Base-by-base conservation (phyloP, 2,888 invertebrate species). In the Junonia oenone region DNA sequence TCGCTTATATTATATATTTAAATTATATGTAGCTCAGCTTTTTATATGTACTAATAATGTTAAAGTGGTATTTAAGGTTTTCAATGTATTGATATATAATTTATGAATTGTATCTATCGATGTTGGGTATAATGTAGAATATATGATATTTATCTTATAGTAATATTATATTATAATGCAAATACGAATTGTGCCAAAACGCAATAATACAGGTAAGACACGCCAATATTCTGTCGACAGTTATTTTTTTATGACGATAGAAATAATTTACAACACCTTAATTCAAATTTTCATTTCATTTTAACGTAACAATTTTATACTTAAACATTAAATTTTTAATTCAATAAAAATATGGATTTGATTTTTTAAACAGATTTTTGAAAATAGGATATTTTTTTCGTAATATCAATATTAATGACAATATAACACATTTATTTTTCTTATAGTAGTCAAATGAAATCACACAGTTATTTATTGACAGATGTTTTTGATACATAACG, bases 131-230 rank as follows among this genome's bases (percentile, higher is more conserved):
- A 67, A 67, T 67, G 68, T 78, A 78, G 69, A 71, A 63, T 72
- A 63, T 72, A 71, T 75, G 71, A 46, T 51, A 55, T 46, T 58
- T 62, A 55, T 40, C 17, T 38, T 38, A 38, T 19, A 40, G 38
- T 17, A 40, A 40, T 40, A 40, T 40, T 55, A 58, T 59, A 60
- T 63, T 57, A 63, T 52, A 51, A 51, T 58, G 51, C 50, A 40
- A 59, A 62, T 59, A 63, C 59, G 61, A 56, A 58, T 64, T 68
- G 72, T 87, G 87, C 87, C 87, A 87, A 88, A 84, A 69, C 69
- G 68, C 75, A 78, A 80, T 69, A 75, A 68, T 84, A 86, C 86
- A 86, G 85, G 84, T 76, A 72, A 69, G 56, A 63, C 62, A 68
- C 70, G 81, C 83, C 81, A 86, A 83, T 75, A 69, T 67, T 43